These are phyloP conservation scores for Eupithecia abbreviata DNA, from an alignment of 2,888 invertebrate species.

Conservation along the genomic window DNA sequence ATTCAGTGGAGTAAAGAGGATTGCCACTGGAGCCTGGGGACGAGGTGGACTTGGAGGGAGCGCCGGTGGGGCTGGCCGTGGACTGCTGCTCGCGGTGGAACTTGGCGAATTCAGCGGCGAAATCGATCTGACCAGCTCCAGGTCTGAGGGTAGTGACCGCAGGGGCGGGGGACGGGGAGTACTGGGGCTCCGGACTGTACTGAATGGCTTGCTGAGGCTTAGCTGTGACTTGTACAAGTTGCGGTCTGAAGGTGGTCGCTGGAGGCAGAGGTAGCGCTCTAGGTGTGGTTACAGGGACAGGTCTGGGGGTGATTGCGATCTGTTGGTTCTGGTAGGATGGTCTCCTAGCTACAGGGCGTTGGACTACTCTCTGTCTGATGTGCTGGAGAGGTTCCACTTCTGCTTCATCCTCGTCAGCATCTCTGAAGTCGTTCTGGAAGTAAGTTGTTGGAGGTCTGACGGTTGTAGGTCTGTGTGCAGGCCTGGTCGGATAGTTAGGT, in stretches of 20 bases:
- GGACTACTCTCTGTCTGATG: conserved; percentile 77
- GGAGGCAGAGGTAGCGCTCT: conserved; percentile 84
- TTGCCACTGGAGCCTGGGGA: conserved; percentile 78
- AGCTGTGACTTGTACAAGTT: conserved; percentile 84
- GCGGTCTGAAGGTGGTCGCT: conserved; percentile 87
- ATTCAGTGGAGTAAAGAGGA: conserved; percentile 90
- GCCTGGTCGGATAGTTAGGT: conserved; percentile 83
- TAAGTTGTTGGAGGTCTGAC: conserved; percentile 86
- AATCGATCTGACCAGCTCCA: conserved; percentile 82
- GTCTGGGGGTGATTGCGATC: conserved; percentile 85
- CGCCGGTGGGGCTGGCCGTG: conserved; percentile 61
- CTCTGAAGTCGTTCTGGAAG: conserved; percentile 88
- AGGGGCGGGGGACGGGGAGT: conserved; percentile 46
- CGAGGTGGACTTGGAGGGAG: conserved; percentile 66
- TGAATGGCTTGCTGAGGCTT: conserved; percentile 80
- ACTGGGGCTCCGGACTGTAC: conserved; percentile 68
- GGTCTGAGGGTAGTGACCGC: conserved; percentile 62
- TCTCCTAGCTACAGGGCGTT: conserved; percentile 73
- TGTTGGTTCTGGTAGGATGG: conserved; percentile 78
- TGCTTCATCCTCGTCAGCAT: conserved; percentile 85
- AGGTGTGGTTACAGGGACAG: conserved; percentile 76
- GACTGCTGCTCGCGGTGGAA: conserved; percentile 87
- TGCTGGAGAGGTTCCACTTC: conserved; percentile 82
- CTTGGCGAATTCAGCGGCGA: conserved; percentile 89
- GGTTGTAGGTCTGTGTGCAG: conserved; percentile 75